These are phyloP conservation scores for Dione juno DNA, from an alignment of 2,888 invertebrate species.

Conservation along the genomic window DNA sequence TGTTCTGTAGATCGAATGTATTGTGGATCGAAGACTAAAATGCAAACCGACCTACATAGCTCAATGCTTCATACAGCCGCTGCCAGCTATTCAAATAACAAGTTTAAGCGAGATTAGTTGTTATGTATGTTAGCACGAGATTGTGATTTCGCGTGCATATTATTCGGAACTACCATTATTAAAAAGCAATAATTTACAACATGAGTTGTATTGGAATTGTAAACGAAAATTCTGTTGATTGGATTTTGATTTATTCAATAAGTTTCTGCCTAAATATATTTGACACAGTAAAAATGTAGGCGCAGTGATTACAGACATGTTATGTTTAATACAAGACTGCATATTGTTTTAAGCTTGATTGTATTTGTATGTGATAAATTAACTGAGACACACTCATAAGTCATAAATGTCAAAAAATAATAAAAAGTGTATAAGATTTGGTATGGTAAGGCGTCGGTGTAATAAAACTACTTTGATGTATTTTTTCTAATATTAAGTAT, in stretches of 20 bases:
- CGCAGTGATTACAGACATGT: too few species aligned
- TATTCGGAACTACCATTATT: background rate
- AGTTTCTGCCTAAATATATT: constrained; percentile 11
- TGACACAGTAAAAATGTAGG: background rate
- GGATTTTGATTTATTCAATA: constrained; percentile 13
- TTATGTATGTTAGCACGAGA: constrained; percentile 50
- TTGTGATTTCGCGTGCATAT: constrained; percentile 48
- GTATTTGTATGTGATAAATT: background rate
- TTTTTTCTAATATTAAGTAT: constrained; percentile 3
- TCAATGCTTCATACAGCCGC: constrained; percentile 62
- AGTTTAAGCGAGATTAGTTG: constrained; percentile 53
- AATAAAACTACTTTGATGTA: background rate
- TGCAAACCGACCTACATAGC: constrained; percentile 68
- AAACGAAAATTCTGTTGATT: constrained; percentile 15
- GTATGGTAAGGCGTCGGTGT: background rate
- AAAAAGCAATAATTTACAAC: constrained; percentile 5
- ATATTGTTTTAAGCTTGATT: background rate
- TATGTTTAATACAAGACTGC: background rate
- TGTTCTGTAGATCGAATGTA: constrained; percentile 64
- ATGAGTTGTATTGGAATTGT: constrained; percentile 10
- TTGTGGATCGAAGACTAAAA: constrained; percentile 61
- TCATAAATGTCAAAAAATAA: background rate
- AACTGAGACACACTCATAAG: background rate
- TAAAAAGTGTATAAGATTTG: background rate
- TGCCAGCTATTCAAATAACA: constrained; percentile 61